These are phyloP conservation scores for Pseudorectes ferrugineus DNA, from an alignment of 2,113 vertebrate genomes.

Conservation along the genomic window DNA sequence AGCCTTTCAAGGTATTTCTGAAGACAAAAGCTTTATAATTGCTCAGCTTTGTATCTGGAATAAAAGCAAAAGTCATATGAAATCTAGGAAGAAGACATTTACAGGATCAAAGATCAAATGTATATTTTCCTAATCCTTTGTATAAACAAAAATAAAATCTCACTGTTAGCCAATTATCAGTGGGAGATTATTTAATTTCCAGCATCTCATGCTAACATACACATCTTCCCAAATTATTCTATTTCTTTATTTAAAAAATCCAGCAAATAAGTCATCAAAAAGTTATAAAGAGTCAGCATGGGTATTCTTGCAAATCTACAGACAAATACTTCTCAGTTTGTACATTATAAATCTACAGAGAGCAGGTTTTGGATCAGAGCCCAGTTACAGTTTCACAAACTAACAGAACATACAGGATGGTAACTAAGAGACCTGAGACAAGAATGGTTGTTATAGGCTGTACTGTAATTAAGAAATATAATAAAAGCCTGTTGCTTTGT, in stretches of 20 bases:
- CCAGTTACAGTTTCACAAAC: background rate
- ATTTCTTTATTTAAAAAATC: background rate
- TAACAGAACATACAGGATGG: background rate
- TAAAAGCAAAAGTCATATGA: background rate
- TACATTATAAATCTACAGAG: background rate
- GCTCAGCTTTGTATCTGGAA: background rate
- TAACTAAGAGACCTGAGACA: background rate
- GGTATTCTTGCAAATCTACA: background rate
- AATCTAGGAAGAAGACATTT: background rate
- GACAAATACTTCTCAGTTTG: background rate
- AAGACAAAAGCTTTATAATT: background rate
- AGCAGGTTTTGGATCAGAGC: background rate
- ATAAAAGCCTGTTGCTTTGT: slow-evolving; percentile 10
- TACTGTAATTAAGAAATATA: background rate
- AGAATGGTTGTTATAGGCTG: background rate
- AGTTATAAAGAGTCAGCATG: background rate
- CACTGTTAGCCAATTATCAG: background rate
- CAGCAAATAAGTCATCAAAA: background rate
- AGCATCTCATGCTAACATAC: background rate
- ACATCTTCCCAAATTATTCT: background rate
- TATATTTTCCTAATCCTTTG: background rate
- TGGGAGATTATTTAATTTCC: background rate
- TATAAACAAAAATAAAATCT: background rate
- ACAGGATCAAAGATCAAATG: background rate
- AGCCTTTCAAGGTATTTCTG: background rate